Evolutionary conservation across 1,140 invertebrate genomes (phyloP).

Genomic region (Micrasema longulum): DNA sequence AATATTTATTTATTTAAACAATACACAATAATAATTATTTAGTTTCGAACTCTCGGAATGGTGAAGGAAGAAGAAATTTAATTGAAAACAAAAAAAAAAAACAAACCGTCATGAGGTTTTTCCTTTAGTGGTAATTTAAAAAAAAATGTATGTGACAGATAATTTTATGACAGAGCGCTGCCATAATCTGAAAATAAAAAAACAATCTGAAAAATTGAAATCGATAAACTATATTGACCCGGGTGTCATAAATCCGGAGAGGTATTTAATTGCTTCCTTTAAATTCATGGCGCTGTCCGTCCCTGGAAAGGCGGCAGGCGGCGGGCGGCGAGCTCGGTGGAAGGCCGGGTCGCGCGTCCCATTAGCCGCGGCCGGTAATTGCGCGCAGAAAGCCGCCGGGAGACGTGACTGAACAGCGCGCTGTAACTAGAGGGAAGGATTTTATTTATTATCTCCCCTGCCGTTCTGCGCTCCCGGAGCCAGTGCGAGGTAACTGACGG

Average conservation of each 20-base stretch:
- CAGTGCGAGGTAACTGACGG: background rate
- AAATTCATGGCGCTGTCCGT: slow-evolving; percentile 1
- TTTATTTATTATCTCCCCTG: slow-evolving; percentile 17
- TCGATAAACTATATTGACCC: slow-evolving; percentile 3
- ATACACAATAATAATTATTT: too few relatives aligned
- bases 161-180: too few relatives aligned
- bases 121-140: too few relatives aligned
- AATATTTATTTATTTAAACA: too few relatives aligned
- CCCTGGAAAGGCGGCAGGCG: background rate
- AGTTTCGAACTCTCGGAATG: too few relatives aligned
- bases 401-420: slow-evolving; percentile 15
- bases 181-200: too few relatives aligned
- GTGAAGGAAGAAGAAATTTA: too few relatives aligned
- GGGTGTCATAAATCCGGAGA: slow-evolving; percentile 2
- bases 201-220: background rate
- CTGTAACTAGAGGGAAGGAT: slow-evolving; percentile 10
- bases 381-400: slow-evolving; percentile 26
- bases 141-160: too few relatives aligned
- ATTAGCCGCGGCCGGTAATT: slow-evolving; percentile 27
- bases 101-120: too few relatives aligned
- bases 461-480: slow-evolving; percentile 8
- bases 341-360: slow-evolving; percentile 14
- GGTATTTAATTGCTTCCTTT: slow-evolving; percentile 6
- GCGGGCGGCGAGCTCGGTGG: background rate
- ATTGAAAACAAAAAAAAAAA: too few relatives aligned